Conservation (phyloP, 2,797 vertebrate genomes). For the Poecilia gillii region DNA sequence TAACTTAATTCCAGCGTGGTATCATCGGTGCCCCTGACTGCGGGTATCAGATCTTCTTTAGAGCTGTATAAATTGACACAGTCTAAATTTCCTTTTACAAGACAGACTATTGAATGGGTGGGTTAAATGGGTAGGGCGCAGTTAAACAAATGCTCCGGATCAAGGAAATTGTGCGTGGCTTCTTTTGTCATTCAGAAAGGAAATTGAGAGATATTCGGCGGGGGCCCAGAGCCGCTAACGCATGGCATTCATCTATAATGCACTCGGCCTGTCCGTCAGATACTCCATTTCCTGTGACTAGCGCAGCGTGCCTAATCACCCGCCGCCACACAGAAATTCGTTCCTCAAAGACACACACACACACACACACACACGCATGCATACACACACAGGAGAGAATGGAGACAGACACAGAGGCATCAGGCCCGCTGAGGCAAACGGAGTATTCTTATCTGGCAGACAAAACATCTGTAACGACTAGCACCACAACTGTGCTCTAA, state of each 20-base stretch:
- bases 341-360: constrained; percentile 51
- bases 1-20: constrained; percentile 54
- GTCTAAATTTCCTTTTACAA: constrained; percentile 77
- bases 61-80: constrained; percentile 77
- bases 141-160: constrained; percentile 81
- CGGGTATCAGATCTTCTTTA: constrained; percentile 61
- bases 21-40: constrained; percentile 47
- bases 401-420: constrained; percentile 51
- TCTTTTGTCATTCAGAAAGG: constrained; percentile 78
- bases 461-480: constrained; percentile 68
- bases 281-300: constrained; percentile 87
- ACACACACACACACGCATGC: constrained; percentile 12
- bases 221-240: constrained; percentile 61
- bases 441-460: constrained; percentile 85
- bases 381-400: constrained; percentile 19
- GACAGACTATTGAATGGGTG: constrained; percentile 72
- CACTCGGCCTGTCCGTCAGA: constrained; percentile 83
- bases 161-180: constrained; percentile 81
- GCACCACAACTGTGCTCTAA: constrained; percentile 47
- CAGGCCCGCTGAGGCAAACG: constrained; percentile 78
- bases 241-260: constrained; percentile 82
- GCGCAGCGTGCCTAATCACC: constrained; percentile 87
- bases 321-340: constrained; percentile 55
- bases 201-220: constrained; percentile 77
- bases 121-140: constrained; percentile 79